Evolutionary conservation across 2,888 invertebrate genomes (phyloP), one percentile per base, ranked within the genome.

Genomic region (Lissonota sp.): DNA sequence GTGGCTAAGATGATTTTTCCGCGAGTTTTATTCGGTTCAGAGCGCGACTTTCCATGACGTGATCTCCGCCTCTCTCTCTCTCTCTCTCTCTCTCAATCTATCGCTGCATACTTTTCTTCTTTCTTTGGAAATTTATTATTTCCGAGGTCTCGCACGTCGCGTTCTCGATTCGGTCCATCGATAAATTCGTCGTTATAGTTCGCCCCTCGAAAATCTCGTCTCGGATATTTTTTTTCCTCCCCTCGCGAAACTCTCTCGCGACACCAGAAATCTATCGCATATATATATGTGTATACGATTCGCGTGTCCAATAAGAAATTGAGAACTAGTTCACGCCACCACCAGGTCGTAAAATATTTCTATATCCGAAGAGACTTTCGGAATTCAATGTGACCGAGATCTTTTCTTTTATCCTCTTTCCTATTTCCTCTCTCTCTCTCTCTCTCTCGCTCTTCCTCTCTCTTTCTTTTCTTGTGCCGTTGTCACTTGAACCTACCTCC

Each of bases 311-410:
- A 80, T 76, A 77, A 80, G 76, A 77, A 77, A 80, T 76, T 69
- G 67, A 72, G 72, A 69, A 58, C 58, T 74, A 69, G 51, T 51
- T 46, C 63, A n/a, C 44, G 63, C 51, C 42, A 53, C 39, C 49
- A 37, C 40, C 12, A 26, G 40, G 40, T 16, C 16, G 10, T 42
- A 51, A 67, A 76, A 73, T 69, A 69, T 80, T 72, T 73, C 57
- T 64, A 64, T 16, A 72, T 40, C 53, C 42, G 6, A 26, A 26
- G 26, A 51, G 72, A 62, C 57, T 76, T 63, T 79, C 44, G 62
- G 26, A 67, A 60, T 67, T 67, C 76, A 57, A 80, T 55, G 79
- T 71, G 71, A 75, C 74, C 79, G 75, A 75, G 74, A 75, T 80
- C 53, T 80, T 62, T 62, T 26, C 44, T 57, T 37, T 39, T 46